These are phyloP conservation scores for Solea solea DNA, from an alignment of 2,113 vertebrate species.

Conservation along the genomic window DNA sequence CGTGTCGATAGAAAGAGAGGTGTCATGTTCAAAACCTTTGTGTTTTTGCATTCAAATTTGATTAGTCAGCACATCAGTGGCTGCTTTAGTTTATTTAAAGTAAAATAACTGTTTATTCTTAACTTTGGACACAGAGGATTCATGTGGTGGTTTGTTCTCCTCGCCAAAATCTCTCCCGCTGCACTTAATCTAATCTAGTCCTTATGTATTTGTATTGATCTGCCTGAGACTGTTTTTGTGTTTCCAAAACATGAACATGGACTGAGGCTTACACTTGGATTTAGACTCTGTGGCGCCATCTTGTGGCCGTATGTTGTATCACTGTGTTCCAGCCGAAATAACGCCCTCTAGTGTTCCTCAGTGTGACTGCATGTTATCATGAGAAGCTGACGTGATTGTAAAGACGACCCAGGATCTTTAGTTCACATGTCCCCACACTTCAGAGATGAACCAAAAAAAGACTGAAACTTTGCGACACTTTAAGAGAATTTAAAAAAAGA, in stretches of 20 bases:
- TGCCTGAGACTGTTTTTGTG: slow-evolving; percentile 7
- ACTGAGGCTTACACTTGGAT: neutral
- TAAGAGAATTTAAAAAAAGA: neutral
- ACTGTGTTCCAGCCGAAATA: neutral
- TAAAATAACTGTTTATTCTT: too few relatives aligned
- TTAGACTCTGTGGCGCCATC: slow-evolving; percentile 30
- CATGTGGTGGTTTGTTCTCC: too few relatives aligned
- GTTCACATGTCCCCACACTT: neutral
- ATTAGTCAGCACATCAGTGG: too few relatives aligned
- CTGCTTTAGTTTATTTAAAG: too few relatives aligned
- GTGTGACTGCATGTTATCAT: too few relatives aligned
- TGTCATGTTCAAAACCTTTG: too few relatives aligned
- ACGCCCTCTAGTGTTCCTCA: neutral
- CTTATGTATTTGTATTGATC: neutral
- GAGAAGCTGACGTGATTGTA: neutral
- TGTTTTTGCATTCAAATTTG: too few relatives aligned
- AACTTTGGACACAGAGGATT: too few relatives aligned
- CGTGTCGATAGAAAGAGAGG: too few relatives aligned
- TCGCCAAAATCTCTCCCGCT: too few relatives aligned
- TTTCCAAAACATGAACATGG: neutral
- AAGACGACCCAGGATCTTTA: neutral
- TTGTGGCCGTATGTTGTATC: slow-evolving; percentile 11
- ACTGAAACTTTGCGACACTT: slow-evolving; percentile 33
- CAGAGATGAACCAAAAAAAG: slow-evolving; percentile 48
- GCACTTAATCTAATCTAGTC: neutral